Evolutionary conservation across 2,797 vertebrate genomes (phyloP).

Genomic region (Peromyscus nudipes): DNA sequence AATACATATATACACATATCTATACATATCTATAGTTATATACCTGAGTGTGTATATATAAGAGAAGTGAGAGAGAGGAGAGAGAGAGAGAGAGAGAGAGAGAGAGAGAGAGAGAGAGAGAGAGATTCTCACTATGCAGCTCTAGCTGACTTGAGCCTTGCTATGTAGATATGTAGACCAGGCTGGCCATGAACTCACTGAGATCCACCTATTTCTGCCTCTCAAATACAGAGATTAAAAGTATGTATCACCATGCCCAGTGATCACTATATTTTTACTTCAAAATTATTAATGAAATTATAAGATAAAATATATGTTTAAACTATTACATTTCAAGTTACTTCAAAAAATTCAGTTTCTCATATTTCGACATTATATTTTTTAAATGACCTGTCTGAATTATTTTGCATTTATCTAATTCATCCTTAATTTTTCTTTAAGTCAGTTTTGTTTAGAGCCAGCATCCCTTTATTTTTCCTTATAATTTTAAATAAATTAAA

Average conservation of each 20-base stretch:
- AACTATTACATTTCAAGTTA: background rate
- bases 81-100: background rate
- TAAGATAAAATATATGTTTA: background rate
- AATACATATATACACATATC: background rate
- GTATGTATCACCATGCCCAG: background rate
- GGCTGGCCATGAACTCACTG: background rate
- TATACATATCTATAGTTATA: background rate
- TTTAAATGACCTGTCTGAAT: background rate
- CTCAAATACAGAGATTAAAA: background rate
- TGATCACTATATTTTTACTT: background rate
- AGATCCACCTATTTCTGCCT: background rate
- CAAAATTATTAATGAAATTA: background rate
- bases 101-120: background rate
- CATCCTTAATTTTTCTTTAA: background rate
- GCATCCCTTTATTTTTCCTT: background rate
- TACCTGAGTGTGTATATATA: too few species aligned
- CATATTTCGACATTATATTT: background rate
- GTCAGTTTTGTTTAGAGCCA: background rate
- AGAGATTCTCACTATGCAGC: background rate
- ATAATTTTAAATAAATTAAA: background rate
- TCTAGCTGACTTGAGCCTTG: too few species aligned
- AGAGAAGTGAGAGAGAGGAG: background rate
- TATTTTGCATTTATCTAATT: background rate
- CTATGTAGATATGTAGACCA: too few species aligned
- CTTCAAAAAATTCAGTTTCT: slow-evolving; percentile 19